Evolutionary conservation across 2,797 vertebrate species (phyloP), one percentile per base, ranked within the genome.

Genomic region (Gobio occitaniae): DNA sequence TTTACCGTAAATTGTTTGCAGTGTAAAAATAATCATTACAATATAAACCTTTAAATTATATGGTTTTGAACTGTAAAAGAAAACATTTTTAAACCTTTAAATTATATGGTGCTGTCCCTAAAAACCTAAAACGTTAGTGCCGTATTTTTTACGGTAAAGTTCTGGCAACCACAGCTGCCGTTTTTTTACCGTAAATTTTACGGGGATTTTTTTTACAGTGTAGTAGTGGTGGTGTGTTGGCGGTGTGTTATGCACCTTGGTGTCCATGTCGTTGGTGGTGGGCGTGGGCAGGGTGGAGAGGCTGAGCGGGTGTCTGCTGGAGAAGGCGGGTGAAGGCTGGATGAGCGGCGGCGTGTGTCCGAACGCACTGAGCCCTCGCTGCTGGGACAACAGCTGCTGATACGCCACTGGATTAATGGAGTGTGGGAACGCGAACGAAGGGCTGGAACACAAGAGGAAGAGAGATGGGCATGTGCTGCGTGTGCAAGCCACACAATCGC

Each of bases 311-410:
- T 95, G 97, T 83, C 96, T 95, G 0, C 92, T 54, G 50, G 95
- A 90, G 86, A 97, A 98, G 2, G 96, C 92, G 0, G 96, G 95
- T 0, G 97, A 95, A 0, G 97, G 94, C 91, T 98, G 97, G 81
- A 98, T 92, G 90, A 99, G 93, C 1, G 98, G 96, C 1, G 97
- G 96, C 0, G 96, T 96, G 93, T 97, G 98, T 61, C 97, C 96
- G 0, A 99, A 99, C 84, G 97, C 95, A 4, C 97, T 95, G 82
- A 97, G 94, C 19, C 97, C 93, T 70, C 97, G 95, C 93, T 98
- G 97, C 88, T 94, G 97, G 88, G 96, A 94, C 69, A 99, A 95
- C 85, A 98, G 96, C 93, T 98, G 97, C 93, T 98, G 98, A 11
- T 98, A 97, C 0, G 97, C 96, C 94, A 97, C 86, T 0, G 97